Evolutionary conservation across 2,113 vertebrate species (phyloP), one percentile per base, ranked within the genome.

Genomic region (Drymodes brunneopygia): DNA sequence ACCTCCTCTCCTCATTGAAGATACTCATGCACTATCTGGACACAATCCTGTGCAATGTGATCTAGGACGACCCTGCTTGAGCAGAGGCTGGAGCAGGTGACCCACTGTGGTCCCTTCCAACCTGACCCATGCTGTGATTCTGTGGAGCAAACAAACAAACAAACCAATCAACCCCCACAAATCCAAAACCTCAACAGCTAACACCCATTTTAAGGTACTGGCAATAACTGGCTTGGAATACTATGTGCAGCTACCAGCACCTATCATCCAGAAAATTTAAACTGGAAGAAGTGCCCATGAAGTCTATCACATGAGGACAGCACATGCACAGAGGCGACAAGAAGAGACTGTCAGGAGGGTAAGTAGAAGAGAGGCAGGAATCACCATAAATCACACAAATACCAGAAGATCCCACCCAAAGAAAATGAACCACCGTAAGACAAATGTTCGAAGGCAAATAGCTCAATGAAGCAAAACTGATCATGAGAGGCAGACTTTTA

Each of bases 221-320:
- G 14, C 11, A 86, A 62, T 58, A 86, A 72, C 12, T 65, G 61
- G 9, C 11, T 72, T 61, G 28, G 33, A 82, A 90, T 29, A 40
- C 23, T 17, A 5, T 1, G 3, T 48, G 42, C 21, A 42, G 53
- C 16, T 44, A 74, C 18, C 45, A 75, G 24, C 35, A 70, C 5
- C 22, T 45, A 74, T 5, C 6, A 70, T 2, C 0, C 2, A 77
- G 27, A 12, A 4, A 50, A 69, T 9, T 48, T 20, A 40, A 86
- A 84, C 0, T 5, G 12, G 50, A 56, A 77, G 14, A 77, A 75
- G 27, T 0, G 0, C 7, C 35, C 51, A 17, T 9, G 12, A 51
- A 83, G 19, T 18, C 28, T 33, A 5, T 35, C 11, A n/a, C 6
- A 33, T 11, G 20, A 54, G 21, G 25, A 64, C 2, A 88, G 19